Conservation (phyloP, 2,888 invertebrate genomes). For the Melieria omissa region DNA sequence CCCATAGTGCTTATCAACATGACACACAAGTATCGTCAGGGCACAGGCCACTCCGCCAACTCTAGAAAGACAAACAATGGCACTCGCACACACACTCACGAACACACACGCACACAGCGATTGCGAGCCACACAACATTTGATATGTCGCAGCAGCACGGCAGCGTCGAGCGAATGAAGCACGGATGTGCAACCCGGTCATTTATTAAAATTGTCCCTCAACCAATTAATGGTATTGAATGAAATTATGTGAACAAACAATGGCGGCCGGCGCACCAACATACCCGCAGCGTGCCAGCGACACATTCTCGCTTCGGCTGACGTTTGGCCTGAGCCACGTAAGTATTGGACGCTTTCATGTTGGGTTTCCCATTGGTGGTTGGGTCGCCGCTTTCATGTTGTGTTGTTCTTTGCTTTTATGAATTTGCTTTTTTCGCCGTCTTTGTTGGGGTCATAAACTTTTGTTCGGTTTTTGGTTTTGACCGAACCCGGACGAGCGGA, state of each 20-base stretch:
- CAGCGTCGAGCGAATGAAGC: background rate
- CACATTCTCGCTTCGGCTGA: no score
- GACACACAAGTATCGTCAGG: no score
- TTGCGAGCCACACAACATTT: background rate
- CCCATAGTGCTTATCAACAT: constrained; percentile 25
- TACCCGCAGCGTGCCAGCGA: no score
- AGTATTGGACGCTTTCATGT: no score
- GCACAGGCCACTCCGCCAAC: background rate
- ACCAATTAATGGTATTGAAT: constrained; percentile 30
- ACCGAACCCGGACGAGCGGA: no score
- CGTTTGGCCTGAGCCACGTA: no score
- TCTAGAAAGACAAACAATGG: constrained; percentile 24
- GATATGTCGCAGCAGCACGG: background rate
- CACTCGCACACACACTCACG: constrained; percentile 4
- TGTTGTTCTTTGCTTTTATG: no score
- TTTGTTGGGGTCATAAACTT: no score
- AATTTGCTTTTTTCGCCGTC: no score
- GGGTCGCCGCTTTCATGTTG: no score
- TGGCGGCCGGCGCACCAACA: background rate
- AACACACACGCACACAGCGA: background rate
- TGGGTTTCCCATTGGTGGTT: no score
- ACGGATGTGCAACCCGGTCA: constrained; percentile 12
- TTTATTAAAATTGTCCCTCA: constrained; percentile 31
- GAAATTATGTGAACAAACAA: constrained; percentile 28
- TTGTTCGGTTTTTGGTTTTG: no score